Evolutionary conservation across 2,113 vertebrate genomes (phyloP).

Genomic region (Trematocara stigmaticum): DNA sequence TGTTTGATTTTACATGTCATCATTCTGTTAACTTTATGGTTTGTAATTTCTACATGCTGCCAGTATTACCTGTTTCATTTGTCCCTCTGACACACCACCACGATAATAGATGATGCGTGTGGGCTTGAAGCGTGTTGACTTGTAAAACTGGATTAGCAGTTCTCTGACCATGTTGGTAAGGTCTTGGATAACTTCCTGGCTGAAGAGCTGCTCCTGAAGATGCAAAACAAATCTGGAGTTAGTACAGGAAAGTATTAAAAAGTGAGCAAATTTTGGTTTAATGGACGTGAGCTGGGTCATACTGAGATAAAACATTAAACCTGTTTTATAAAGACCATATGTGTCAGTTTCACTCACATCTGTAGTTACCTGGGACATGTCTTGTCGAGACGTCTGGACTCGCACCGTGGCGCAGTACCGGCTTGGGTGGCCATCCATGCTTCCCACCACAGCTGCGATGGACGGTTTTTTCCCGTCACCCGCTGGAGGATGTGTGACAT

Average conservation of each 20-base stretch:
- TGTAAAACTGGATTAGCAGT: slow-evolving; percentile 97
- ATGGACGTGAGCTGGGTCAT: neutral
- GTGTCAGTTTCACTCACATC: neutral
- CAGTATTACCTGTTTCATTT: slow-evolving; percentile 91
- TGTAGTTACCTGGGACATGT: slow-evolving; percentile 79
- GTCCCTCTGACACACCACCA: slow-evolving; percentile 94
- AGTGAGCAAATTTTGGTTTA: neutral
- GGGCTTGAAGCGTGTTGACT: slow-evolving; percentile 97
- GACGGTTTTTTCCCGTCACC: slow-evolving; percentile 98
- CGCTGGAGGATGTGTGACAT: slow-evolving; percentile 93
- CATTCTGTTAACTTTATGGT: neutral
- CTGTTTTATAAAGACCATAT: neutral
- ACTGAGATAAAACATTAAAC: neutral
- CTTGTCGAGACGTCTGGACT: slow-evolving; percentile 94
- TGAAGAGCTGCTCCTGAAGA: slow-evolving; percentile 85
- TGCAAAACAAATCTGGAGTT: neutral
- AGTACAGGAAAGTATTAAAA: neutral
- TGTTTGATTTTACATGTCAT: neutral
- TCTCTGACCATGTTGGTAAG: slow-evolving; percentile 97
- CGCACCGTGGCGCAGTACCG: slow-evolving; percentile 95
- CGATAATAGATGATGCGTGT: slow-evolving; percentile 98
- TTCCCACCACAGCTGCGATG: slow-evolving; percentile 95
- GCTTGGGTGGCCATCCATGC: slow-evolving; percentile 97
- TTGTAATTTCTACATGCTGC: neutral
- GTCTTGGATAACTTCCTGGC: slow-evolving; percentile 97